Evolutionary conservation across 2,113 vertebrate species (phyloP).

Genomic region (Macquaria ambigua): DNA sequence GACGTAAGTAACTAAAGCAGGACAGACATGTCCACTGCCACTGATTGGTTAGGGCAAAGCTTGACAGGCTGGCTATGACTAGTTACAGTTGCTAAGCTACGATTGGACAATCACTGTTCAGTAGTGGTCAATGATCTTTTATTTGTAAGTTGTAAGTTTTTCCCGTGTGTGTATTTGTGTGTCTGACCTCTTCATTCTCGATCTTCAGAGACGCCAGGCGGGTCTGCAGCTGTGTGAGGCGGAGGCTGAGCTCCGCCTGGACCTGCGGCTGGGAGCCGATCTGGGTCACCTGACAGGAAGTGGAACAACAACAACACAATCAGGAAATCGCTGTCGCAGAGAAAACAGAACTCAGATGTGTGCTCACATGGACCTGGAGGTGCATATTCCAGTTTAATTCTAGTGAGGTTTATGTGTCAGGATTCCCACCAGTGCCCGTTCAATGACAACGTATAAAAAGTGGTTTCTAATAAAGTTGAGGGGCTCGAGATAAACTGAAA

Average conservation of each 20-base stretch:
- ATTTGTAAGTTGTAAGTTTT: too few species aligned
- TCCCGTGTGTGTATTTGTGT: neutral
- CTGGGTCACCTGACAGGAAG: slow-evolving; percentile 90
- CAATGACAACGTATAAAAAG: too few species aligned
- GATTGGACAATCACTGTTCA: too few species aligned
- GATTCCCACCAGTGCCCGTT: neutral
- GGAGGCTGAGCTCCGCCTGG: slow-evolving; percentile 94
- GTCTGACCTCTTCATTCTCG: slow-evolving; percentile 96
- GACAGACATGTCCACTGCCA: neutral
- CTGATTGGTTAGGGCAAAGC: neutral
- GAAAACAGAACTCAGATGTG: neutral
- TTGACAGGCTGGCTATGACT: too few species aligned
- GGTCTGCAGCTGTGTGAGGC: slow-evolving; percentile 97
- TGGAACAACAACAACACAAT: slow-evolving; percentile 9
- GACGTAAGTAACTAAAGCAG: neutral
- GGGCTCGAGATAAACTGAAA: too few species aligned
- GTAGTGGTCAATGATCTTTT: too few species aligned
- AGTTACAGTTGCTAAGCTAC: too few species aligned
- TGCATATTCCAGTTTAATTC: neutral
- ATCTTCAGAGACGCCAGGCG: slow-evolving; percentile 96
- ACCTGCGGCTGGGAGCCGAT: slow-evolving; percentile 95
- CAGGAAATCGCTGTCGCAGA: neutral
- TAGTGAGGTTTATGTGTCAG: neutral
- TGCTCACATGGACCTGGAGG: neutral
- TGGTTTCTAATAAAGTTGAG: too few species aligned